Evolutionary conservation across 2,888 invertebrate species (phyloP), one percentile per base, ranked within the genome.

Genomic region (Isoperla grammatica): DNA sequence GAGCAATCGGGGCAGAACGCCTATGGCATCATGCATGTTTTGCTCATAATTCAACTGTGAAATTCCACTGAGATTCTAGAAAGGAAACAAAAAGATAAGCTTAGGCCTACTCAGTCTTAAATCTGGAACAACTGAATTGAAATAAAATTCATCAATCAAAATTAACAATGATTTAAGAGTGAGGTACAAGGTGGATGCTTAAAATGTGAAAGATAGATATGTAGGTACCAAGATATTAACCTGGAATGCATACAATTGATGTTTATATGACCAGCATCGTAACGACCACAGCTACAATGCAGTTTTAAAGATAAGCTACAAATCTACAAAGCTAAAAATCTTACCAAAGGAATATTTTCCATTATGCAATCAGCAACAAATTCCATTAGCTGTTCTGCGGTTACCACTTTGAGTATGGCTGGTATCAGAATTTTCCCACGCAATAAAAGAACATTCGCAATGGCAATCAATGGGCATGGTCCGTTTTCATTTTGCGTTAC

Each of bases 401-500:
- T 75, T 23, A 80, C 72, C 62, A 75, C 69, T 58, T 76, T 75
- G n/a, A 72, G 69, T 62, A 71, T 70, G 19, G 73, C 62, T 1
- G 74, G 71, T 13, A 79, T 67, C 35, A 70, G 70, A 13, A 78
- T 71, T 65, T 72, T 71, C 13, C 74, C 75, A 67, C 76, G 72
- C 49, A 81, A 69, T 43, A 81, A 68, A 15, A 82, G 70, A 3
- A 78, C 75, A 70, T 81, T 81, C 61, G 78, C 74, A 37, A 81
- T 75, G 19, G 81, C 79, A 45, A 82, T 72, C 22, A 82, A 69
- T 1, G 82, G 82, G 69, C 82, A 82, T 0, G 81, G 80, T 6
- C 81, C 82, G 72, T 82, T 82, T 62, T 75, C 74, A 69, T 80
- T 81, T 69, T 82, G 80, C 1, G 78, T 79, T 11, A 81, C 73